Evolutionary conservation across 2,113 vertebrate species (phyloP).

Genomic region (Scartelaos histophorus): DNA sequence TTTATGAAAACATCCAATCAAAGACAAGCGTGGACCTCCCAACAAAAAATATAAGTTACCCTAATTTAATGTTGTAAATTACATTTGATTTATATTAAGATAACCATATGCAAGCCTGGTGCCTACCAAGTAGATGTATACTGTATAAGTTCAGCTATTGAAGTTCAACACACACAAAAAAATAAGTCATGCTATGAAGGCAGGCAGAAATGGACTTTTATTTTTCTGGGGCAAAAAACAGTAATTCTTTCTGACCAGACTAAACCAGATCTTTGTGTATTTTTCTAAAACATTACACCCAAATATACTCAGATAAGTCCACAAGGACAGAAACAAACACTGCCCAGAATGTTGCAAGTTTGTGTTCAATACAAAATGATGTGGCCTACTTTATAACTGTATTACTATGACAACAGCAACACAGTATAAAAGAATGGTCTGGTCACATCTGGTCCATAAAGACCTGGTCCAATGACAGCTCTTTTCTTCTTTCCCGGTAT

Average conservation of each 20-base stretch:
- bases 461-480: constrained; percentile 40
- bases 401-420: constrained; percentile 31
- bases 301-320: neutral
- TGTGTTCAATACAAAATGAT: constrained; percentile 11
- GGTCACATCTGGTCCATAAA: constrained; percentile 34
- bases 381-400: constrained; percentile 1
- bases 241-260: constrained; percentile 42
- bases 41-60: neutral
- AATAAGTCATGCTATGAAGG: constrained; percentile 46
- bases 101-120: neutral
- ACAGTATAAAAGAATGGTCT: constrained; percentile 3
- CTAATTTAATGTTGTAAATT: neutral
- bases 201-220: constrained; percentile 75
- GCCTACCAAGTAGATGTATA: neutral
- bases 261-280: constrained; percentile 19
- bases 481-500: constrained; percentile 6
- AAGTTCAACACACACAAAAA: neutral
- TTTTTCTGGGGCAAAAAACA: constrained; percentile 62
- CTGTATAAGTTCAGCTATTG: neutral
- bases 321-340: constrained; percentile 3
- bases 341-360: constrained; percentile 4
- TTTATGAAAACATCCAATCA: constrained; percentile 1
- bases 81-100: neutral
- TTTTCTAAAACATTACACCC: constrained; percentile 4
- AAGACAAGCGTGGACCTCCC: neutral